Conservation (phyloP, 2,113 vertebrate species). For the Anolis sagrei region DNA sequence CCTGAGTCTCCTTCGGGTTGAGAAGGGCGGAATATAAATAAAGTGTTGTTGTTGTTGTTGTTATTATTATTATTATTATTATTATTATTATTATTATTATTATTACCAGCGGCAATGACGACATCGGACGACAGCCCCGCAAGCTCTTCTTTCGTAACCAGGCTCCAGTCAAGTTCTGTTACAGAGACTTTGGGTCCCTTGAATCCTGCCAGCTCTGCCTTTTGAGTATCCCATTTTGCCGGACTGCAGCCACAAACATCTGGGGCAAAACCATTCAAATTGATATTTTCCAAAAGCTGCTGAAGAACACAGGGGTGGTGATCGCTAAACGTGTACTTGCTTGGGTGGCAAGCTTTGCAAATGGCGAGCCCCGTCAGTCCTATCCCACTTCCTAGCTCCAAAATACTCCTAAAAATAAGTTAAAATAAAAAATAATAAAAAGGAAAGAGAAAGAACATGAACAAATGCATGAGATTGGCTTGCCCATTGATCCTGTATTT, state of each 20-base stretch:
- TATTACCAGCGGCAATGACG: constrained; percentile 87
- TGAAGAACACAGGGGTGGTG: constrained; percentile 82
- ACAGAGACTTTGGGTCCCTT: constrained; percentile 54
- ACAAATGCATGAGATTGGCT: not conserved
- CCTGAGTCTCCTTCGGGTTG: too few species aligned
- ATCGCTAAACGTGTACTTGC: constrained; percentile 86
- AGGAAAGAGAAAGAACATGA: not conserved
- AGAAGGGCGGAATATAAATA: too few species aligned
- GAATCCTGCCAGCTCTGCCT: accelerated
- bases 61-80: too few species aligned
- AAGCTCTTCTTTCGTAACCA: constrained; percentile 66
- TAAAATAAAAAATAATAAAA: accelerated
- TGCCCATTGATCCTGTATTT: not conserved
- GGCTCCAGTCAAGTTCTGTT: constrained; percentile 86
- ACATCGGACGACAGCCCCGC: constrained; percentile 69
- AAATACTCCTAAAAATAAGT: constrained; percentile 76
- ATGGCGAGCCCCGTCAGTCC: constrained; percentile 88
- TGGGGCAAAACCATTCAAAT: constrained; percentile 74
- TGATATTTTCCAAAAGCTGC: constrained; percentile 84
- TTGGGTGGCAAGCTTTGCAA: constrained; percentile 82
- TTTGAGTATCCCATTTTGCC: accelerated
- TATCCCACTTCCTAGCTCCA: constrained; percentile 91
- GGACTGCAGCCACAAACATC: accelerated
- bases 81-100: too few species aligned
- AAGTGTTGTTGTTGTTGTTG: too few species aligned